These are phyloP conservation scores for Illadopsis cleaveri DNA, from an alignment of 2,113 vertebrate species.

Conservation along the genomic window DNA sequence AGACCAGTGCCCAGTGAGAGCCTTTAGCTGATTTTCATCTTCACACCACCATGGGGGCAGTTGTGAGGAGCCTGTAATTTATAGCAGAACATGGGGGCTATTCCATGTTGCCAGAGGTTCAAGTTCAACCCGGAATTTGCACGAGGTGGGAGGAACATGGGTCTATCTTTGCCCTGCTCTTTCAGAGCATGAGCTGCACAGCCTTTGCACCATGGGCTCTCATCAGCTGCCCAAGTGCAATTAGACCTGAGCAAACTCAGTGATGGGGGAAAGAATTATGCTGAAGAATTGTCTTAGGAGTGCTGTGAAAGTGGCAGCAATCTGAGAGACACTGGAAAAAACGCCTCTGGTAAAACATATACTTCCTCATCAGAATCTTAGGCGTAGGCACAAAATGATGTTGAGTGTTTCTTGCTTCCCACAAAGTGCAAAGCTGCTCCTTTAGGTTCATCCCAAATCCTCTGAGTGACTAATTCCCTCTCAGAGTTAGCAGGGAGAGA, in stretches of 20 bases:
- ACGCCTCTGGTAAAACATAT: neutral
- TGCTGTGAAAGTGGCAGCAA: neutral
- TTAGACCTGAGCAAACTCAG: neutral
- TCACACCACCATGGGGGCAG: neutral
- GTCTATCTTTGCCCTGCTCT: neutral
- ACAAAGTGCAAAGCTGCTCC: neutral
- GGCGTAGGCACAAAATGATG: neutral
- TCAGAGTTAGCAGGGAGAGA: neutral
- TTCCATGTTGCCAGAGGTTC: neutral
- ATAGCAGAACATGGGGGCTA: neutral
- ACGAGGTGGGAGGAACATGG: accelerated
- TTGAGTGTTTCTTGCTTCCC: conserved; percentile 4
- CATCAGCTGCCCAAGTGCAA: neutral
- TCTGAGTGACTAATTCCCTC: neutral
- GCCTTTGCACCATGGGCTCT: neutral
- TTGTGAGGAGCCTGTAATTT: neutral
- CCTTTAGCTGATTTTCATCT: neutral
- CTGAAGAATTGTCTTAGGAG: neutral
- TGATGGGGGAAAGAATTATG: neutral
- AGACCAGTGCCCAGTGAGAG: neutral
- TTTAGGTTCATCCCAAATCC: conserved; percentile 8
- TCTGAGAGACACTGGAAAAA: neutral
- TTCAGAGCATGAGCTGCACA: accelerated
- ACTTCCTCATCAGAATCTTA: neutral
- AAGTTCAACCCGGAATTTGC: neutral